Base-by-base conservation (phyloP, 2,113 vertebrate species). In the Phoxinus phoxinus region DNA sequence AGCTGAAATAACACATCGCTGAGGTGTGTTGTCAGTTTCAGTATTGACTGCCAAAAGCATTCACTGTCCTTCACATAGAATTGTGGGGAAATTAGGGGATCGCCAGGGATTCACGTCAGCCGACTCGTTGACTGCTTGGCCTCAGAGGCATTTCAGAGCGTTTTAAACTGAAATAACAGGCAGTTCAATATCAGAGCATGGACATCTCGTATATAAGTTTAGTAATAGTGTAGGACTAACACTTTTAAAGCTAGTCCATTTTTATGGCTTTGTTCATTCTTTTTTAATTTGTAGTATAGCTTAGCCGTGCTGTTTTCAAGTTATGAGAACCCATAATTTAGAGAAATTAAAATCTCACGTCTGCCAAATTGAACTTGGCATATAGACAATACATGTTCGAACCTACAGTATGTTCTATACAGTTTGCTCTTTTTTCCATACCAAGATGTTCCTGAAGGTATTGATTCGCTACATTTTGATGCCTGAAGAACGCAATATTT, bases 1-100 rank as follows among this genome's bases (percentile, higher is more conserved):
- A 74, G 71, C 71, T 48, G 78, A 32, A 23, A 41, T 63, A 30
- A 63, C 78, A 80, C 78, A n/a, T 30, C 41, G n/a, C 37, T 46
- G n/a, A 63, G 9, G 58, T 46, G 61, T 48, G n/a, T 30, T 69
- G 61, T 81, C 79, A 30, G 15, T 61, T 81, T n/a, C 9, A 44
- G 19, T 51, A 35, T 32, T 67, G 79, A 32, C 61, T 81, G 27
- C 61, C 79, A 81, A 81, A 81, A 81, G 44, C 27, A 23, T 32
- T 48, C 44, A 69, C 2, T 81, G 41, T 69, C 17, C 61, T 67
- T 51, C n/a, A 51, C 15, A 51, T 19, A n/a, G 63, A 69, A 23
- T 69, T 32, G 27, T 48, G 17, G 44, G n/a, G 19, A 67, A 30
- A 48, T 23, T 59, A 78, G 30, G 32, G 30, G 53, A 48, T 65